Conservation (phyloP, 2,797 vertebrate species). For the Lycodopsis pacificus region DNA sequence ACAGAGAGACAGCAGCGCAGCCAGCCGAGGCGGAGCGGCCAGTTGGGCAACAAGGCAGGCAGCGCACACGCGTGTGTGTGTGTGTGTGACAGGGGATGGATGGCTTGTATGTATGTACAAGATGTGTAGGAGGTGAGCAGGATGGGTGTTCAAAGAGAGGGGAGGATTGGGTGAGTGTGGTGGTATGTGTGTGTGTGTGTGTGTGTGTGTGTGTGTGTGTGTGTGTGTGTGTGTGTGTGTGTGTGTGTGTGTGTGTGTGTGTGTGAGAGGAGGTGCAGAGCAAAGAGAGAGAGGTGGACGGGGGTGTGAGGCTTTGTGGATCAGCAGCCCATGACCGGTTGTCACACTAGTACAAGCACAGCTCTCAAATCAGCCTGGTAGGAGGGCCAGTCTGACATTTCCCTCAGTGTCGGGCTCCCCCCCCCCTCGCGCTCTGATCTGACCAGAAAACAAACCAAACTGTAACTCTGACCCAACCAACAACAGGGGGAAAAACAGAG, state of each 20-base stretch:
- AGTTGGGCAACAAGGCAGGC: conserved; percentile 51
- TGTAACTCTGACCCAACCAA: conserved; percentile 36
- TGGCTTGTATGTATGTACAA: conserved; percentile 50
- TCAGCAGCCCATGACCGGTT: conserved; percentile 73
- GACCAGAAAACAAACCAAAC: conserved; percentile 59
- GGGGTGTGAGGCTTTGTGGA: conserved; percentile 71
- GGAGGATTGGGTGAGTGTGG: conserved; percentile 23
- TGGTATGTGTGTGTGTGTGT: conserved; percentile 35
- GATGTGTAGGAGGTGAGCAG: conserved; percentile 51
- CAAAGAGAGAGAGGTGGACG: conserved; percentile 70
- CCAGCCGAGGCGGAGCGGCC: conserved; percentile 56
- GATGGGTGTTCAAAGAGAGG: conserved; percentile 15
- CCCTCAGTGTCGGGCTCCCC: conserved; percentile 58
- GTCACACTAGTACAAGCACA: conserved; percentile 58
- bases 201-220: conserved; percentile 31
- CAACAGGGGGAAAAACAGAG: conserved; percentile 28
- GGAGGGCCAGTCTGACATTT: conserved; percentile 72
- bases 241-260: conserved; percentile 31
- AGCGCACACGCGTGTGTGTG: conserved; percentile 27
- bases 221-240: conserved; percentile 26
- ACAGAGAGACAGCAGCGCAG: conserved; percentile 62
- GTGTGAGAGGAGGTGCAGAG: conserved; percentile 51
- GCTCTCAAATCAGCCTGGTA: conserved; percentile 56
- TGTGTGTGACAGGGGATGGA: conserved; percentile 35
- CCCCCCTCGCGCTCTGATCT: conserved; percentile 59